A percentile compares a stretch with the other conserved stretches of the same genome.
Conservation (phyloP, 2,888 invertebrate genomes). For the Papilio gigon region DNA sequence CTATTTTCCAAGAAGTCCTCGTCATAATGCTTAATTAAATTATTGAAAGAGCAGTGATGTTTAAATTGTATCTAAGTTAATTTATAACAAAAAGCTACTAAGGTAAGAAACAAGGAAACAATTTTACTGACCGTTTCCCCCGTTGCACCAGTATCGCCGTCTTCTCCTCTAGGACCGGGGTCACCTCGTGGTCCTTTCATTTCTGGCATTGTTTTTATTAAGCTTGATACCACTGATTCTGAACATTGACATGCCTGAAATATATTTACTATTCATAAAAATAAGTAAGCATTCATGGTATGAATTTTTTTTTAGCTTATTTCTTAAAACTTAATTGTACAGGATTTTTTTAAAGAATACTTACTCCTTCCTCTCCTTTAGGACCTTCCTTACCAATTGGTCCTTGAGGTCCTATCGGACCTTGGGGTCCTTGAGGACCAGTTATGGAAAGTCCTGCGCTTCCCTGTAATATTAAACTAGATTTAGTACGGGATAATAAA, state of each 20-base stretch:
- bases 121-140: slow-evolving; percentile 73
- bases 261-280: slow-evolving; percentile 18
- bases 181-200: slow-evolving; percentile 82
- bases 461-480: slow-evolving; percentile 51
- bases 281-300: background rate
- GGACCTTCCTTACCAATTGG: slow-evolving; percentile 75
- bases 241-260: slow-evolving; percentile 66
- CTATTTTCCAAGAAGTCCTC: too few species aligned
- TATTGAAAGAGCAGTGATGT: too few species aligned
- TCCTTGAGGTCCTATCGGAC: slow-evolving; percentile 85
- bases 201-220: slow-evolving; percentile 62
- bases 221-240: slow-evolving; percentile 54
- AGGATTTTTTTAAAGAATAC: slow-evolving; percentile 16
- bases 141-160: slow-evolving; percentile 53
- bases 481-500: slow-evolving; percentile 18
- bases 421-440: slow-evolving; percentile 67
- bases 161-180: slow-evolving; percentile 70
- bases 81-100: background rate
- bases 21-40: too few species aligned
- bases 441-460: slow-evolving; percentile 53
- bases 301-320: background rate
- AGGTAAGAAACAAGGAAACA: background rate
- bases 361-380: slow-evolving; percentile 55
- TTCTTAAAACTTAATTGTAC: background rate
- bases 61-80: background rate